phyloP scores from a whole-genome alignment of 2,797 vertebrate species.

The Orestias chungarensis region DNA sequence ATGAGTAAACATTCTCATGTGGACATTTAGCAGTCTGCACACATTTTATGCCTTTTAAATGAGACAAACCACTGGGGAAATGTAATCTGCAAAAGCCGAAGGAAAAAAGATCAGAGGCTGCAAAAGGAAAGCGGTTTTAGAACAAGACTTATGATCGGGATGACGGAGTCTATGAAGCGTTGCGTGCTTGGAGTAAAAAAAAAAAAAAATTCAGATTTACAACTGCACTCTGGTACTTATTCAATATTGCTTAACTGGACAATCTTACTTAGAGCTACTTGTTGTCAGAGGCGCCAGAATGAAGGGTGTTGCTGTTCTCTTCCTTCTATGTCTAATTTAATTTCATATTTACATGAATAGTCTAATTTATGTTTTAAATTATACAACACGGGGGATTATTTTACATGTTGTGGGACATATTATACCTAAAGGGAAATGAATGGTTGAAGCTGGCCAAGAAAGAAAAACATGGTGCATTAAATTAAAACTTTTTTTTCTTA shows the following conservation, averaged over 20 bases:
- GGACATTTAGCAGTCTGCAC: conserved; percentile 50
- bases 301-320: conserved; percentile 62
- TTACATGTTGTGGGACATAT: conserved; percentile 74
- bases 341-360: conserved; percentile 81
- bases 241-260: conserved; percentile 66
- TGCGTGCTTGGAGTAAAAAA: conserved; percentile 50
- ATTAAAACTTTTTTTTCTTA: conserved; percentile 81
- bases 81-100: conserved; percentile 72
- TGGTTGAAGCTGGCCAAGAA: conserved; percentile 76
- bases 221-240: conserved; percentile 68
- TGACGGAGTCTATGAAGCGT: conserved; percentile 64
- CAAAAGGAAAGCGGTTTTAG: conserved; percentile 67
- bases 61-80: conserved; percentile 80
- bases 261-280: conserved; percentile 54
- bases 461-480: conserved; percentile 75
- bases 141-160: conserved; percentile 62
- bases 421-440: conserved; percentile 61
- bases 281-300: conserved; percentile 60
- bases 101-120: conserved; percentile 70
- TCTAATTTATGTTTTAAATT: conserved; percentile 89
- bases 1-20: conserved; percentile 53
- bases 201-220: conserved; percentile 66
- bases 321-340: conserved; percentile 82
- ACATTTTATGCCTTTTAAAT: conserved; percentile 74
- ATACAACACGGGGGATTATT: conserved; percentile 76